Base-by-base conservation (phyloP, 2,888 invertebrate species). In the Barypeithes pellucidus region DNA sequence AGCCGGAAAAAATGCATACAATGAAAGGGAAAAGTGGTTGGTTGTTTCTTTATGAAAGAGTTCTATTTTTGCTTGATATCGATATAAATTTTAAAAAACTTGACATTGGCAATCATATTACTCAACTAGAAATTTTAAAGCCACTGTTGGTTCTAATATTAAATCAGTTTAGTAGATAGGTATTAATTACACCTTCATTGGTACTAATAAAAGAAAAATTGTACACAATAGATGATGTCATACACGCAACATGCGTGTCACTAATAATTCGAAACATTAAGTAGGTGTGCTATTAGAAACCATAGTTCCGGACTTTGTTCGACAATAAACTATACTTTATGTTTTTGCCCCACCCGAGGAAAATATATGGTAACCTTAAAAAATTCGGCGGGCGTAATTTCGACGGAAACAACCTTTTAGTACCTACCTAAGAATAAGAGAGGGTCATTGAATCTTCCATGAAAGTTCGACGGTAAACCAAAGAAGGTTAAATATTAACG, bases 281-380 rank as follows among this genome's bases (percentile, higher is more conserved):
- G 59, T 43, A 61, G 61, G 61, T 61, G 61, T 29, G 61, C 12
- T 61, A 24, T 29, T 36, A 61, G 41, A 41, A 61, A 45, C 61
- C 61, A 61, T 61, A 61, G 33, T 61, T 61, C 61, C 61, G 61
- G 61, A 61, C 41, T 29, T 61, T 61, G 60, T 60, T 39, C 18
- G 52, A 33, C 16, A 57, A 33, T 29, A 33, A 57, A 57, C 14
- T 18, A 57, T 57, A 29, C 16, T 57, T 33, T 57, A 8, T 14
- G 54, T 33, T 33, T 9, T 14, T 2, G 18, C 3, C 16, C 14
- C 33, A 57, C 54, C 54, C 54, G 33, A 54, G 16, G n/a, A 54
- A 54, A 54, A 54, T 33, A 33, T 33, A 16, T 7, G 33, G 12
- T 4, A 52, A 18, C 14, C 7, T 45, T 0, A 39, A 47, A 50